Evolutionary conservation across 2,888 invertebrate genomes (phyloP).

Genomic region (Dolomedes plantarius): DNA sequence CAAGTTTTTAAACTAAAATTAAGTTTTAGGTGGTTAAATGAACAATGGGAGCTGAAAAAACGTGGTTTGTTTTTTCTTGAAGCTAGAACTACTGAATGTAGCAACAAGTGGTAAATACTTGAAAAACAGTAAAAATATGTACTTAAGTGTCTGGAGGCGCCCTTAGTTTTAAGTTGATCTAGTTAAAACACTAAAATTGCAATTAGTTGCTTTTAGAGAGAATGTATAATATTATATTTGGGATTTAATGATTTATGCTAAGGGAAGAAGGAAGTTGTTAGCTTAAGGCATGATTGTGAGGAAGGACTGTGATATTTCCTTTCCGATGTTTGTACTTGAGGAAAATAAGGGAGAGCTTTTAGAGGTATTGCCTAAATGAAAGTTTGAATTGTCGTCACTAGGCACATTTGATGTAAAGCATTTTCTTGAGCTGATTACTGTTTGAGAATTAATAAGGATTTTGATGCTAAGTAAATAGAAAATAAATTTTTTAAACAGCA

Average conservation of each 20-base stretch:
- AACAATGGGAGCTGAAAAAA: constrained; percentile 48
- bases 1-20: constrained; percentile 55
- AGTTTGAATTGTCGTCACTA: too few species aligned
- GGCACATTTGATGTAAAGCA: too few species aligned
- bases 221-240: not conserved
- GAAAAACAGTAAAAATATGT: constrained; percentile 22
- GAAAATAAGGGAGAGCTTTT: too few species aligned
- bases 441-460: too few species aligned
- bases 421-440: too few species aligned
- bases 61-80: not conserved
- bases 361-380: too few species aligned
- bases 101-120: constrained; percentile 60
- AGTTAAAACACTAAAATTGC: constrained; percentile 54
- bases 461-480: too few species aligned
- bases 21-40: constrained; percentile 66
- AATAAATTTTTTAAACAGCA: too few species aligned
- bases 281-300: not conserved
- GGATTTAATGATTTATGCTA: not conserved
- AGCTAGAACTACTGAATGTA: not conserved
- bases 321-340: too few species aligned
- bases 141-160: constrained; percentile 49
- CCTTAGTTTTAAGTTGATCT: constrained; percentile 26
- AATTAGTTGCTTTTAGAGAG: constrained; percentile 18
- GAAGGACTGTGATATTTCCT: too few species aligned
- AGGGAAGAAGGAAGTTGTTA: not conserved